phyloP scores from a whole-genome alignment of 2,888 invertebrate genomes.

The Pegoplata infirma region DNA sequence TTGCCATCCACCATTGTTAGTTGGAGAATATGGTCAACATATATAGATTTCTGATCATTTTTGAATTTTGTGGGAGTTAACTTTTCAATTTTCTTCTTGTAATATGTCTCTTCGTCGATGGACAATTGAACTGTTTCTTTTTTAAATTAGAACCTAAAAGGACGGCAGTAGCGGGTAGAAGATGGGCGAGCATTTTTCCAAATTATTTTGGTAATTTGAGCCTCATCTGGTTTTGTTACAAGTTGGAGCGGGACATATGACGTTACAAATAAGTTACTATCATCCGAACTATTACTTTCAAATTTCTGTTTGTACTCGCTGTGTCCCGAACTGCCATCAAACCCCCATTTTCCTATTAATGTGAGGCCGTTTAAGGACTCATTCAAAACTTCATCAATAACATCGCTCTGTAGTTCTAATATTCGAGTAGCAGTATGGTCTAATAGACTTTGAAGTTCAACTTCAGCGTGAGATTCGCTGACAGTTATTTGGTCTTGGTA shows the following conservation, averaged over 20 bases:
- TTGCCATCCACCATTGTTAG: conserved; percentile 59
- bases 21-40: conserved; percentile 46
- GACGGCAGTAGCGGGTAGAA: conserved; percentile 33
- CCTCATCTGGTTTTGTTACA: too few species aligned
- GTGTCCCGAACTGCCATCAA: conserved; percentile 53
- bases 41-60: conserved; percentile 1
- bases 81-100: conserved; percentile 53
- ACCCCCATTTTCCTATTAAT: conserved; percentile 48
- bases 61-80: conserved; percentile 36
- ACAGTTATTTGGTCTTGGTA: conserved; percentile 49
- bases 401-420: conserved; percentile 45
- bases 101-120: conserved; percentile 27
- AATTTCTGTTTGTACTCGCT: conserved; percentile 55
- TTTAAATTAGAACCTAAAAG: conserved; percentile 39
- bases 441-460: conserved; percentile 29
- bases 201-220: too few species aligned
- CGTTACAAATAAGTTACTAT: too few species aligned
- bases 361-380: conserved; percentile 27
- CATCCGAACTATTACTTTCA: conserved; percentile 10
- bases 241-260: too few species aligned
- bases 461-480: conserved; percentile 44
- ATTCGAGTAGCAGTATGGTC: conserved; percentile 41
- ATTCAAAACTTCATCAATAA: conserved; percentile 23
- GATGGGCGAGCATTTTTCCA: conserved; percentile 44
- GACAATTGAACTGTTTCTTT: conserved; percentile 37